A percentile compares a stretch with the other conserved stretches of the same genome.
phyloP scores from a whole-genome alignment of 2,113 vertebrate species.

The Zosterops lateralis region DNA sequence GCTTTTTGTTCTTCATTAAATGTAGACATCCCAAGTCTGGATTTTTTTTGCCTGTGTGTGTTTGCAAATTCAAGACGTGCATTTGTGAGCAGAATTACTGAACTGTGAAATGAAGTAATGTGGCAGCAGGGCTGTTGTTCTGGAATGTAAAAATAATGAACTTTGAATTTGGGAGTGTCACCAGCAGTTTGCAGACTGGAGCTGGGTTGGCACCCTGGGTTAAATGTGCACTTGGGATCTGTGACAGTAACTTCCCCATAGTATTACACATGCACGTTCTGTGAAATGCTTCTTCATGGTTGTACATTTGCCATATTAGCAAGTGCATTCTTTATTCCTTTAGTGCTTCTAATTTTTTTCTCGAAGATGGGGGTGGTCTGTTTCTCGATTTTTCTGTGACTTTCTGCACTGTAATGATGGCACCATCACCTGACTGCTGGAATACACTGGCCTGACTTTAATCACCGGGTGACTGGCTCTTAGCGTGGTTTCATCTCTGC shows the following conservation, averaged over 20 bases:
- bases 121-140: neutral
- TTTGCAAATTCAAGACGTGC: neutral
- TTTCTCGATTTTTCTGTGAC: constrained; percentile 64
- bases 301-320: neutral
- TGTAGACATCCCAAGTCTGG: neutral
- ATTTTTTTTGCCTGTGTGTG: neutral
- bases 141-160: neutral
- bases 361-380: constrained; percentile 47
- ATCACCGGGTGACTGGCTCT: constrained; percentile 58
- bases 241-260: neutral
- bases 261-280: neutral
- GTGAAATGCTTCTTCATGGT: neutral
- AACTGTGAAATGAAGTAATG: neutral
- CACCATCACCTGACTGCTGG: constrained; percentile 67
- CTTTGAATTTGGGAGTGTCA: neutral
- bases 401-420: constrained; percentile 64
- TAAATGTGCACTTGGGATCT: neutral
- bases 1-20: neutral
- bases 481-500: constrained; percentile 44
- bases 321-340: constrained; percentile 1
- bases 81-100: neutral
- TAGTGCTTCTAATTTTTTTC: constrained; percentile 34
- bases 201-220: neutral
- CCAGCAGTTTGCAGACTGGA: neutral
- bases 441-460: constrained; percentile 65